Evolutionary conservation across 2,888 invertebrate genomes (phyloP).

Genomic region (Hypsopygia costalis): DNA sequence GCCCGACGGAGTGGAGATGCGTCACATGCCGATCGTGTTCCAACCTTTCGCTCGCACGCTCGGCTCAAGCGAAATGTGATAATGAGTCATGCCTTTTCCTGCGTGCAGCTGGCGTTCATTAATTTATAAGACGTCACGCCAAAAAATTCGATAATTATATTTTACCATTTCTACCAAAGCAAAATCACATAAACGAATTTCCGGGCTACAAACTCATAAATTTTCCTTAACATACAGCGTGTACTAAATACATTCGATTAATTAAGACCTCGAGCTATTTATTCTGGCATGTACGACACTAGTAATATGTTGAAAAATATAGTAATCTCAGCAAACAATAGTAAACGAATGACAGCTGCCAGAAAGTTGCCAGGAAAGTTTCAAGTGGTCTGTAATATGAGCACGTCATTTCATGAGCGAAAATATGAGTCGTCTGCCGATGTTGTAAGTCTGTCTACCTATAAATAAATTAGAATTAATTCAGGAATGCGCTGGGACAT

Average conservation of each 20-base stretch:
- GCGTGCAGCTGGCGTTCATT: no score
- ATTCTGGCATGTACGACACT: background rate
- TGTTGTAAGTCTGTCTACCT: background rate
- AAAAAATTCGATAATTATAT: no score
- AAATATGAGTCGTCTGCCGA: background rate
- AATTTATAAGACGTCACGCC: no score
- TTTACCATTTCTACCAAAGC: no score
- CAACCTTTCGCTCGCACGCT: no score
- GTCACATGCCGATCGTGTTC: no score
- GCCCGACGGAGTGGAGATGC: no score
- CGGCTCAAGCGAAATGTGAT: no score
- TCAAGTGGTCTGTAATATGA: constrained; percentile 30
- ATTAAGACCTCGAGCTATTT: background rate
- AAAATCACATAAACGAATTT: no score
- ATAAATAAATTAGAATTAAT: background rate
- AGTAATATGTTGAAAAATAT: constrained; percentile 30
- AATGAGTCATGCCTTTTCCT: no score
- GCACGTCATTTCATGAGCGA: constrained; percentile 7
- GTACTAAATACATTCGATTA: background rate
- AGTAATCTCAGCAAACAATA: constrained; percentile 49
- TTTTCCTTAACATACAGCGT: background rate
- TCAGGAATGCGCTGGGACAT: no score
- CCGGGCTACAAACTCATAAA: no score
- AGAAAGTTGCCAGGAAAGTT: constrained; percentile 55
- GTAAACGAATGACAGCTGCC: constrained; percentile 35